These are phyloP conservation scores for Parazoanthus darwini DNA, from an alignment of 92 coral and sea anemone genomes.

Conservation along the genomic window DNA sequence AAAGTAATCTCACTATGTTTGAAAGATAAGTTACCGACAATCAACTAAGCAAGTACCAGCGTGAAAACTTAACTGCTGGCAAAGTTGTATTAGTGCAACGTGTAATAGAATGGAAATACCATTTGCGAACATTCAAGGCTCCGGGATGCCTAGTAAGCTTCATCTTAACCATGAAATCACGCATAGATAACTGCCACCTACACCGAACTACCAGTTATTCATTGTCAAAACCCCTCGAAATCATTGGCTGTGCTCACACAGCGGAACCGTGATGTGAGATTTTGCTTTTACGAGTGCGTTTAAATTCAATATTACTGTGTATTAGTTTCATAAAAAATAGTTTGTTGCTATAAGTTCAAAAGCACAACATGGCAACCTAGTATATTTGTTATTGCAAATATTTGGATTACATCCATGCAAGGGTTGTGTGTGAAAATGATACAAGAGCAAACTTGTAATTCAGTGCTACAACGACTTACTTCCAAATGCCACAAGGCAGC, in stretches of 20 bases:
- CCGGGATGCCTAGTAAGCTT: neutral
- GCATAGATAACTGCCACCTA: neutral
- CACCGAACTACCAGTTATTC: slow-evolving; percentile 8
- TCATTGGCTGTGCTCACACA: slow-evolving; percentile 24
- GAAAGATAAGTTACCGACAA: neutral
- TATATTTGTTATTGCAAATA: neutral
- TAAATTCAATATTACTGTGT: neutral
- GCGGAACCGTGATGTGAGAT: slow-evolving; percentile 25
- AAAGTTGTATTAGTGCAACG: neutral
- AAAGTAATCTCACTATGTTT: neutral
- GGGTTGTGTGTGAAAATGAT: neutral
- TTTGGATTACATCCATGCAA: neutral
- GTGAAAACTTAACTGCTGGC: neutral
- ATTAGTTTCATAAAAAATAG: neutral
- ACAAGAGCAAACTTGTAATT: neutral
- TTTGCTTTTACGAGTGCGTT: neutral
- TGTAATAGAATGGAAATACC: neutral
- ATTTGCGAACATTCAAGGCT: neutral
- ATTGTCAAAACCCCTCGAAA: neutral
- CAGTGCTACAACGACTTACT: no score
- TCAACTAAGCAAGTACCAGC: neutral
- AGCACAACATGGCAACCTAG: neutral
- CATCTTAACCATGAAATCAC: slow-evolving; percentile 6
- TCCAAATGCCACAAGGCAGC: neutral
- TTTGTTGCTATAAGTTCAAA: slow-evolving; percentile 5